phyloP scores from a whole-genome alignment of 2,888 invertebrate genomes.

The Drosophila algonquin region DNA sequence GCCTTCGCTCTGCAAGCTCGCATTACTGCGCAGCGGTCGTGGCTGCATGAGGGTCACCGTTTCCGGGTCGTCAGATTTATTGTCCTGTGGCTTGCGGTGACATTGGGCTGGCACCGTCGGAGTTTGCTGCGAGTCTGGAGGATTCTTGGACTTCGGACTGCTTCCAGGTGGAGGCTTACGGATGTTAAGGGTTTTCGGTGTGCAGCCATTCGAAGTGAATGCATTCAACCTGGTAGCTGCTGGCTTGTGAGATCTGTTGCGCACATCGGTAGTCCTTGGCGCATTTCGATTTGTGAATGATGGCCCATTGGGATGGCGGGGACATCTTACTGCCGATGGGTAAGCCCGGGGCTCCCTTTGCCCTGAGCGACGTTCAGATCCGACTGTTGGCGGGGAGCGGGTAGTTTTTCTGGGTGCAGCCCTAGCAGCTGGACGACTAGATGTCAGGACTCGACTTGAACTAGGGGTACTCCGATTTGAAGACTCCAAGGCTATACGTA shows the following conservation, averaged over 20 bases:
- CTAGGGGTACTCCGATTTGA: background rate
- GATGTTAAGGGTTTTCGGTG: background rate
- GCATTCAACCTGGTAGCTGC: background rate
- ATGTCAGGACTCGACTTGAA: background rate
- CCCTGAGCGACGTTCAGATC: background rate
- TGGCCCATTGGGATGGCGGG: background rate
- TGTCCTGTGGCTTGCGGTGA: background rate
- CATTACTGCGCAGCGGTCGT: background rate
- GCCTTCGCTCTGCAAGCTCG: slow-evolving; percentile 3
- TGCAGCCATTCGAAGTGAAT: background rate
- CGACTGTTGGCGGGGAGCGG: background rate
- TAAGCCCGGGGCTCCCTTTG: background rate
- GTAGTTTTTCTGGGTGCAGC: background rate
- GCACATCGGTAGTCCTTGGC: background rate
- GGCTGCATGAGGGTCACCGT: slow-evolving; percentile 22
- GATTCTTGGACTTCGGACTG: background rate
- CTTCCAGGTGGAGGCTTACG: background rate
- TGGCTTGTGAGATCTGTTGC: background rate
- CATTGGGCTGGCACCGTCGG: background rate
- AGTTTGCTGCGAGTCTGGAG: background rate
- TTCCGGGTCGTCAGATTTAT: background rate
- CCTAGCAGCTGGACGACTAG: background rate
- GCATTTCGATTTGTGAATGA: background rate
- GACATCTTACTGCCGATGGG: background rate
- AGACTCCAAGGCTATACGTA: background rate